Base-by-base conservation (phyloP, 2,797 vertebrate species). In the Platyrinchus mystaceus region DNA sequence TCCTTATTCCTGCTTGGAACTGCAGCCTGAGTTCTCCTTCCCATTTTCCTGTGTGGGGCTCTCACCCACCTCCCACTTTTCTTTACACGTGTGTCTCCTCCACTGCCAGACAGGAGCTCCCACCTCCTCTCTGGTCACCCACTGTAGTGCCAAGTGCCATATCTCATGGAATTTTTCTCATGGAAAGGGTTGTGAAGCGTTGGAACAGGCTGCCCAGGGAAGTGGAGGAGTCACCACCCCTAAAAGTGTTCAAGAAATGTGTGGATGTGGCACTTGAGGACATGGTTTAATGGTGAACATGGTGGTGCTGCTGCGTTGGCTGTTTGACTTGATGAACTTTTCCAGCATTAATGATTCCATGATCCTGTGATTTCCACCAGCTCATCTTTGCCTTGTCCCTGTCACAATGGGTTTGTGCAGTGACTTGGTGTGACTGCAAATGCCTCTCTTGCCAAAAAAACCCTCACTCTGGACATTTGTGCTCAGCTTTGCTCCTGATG, bases 81-180 rank as follows among this genome's bases (percentile, higher is more conserved):
- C 30, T 64, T 32, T 3, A 4, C 8, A 2, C 5, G 2, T 0
- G 0, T 73, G 69, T 56, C 67, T 23, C 5, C 63, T 36, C 5
- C 23, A 5, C 14, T 2, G 23, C 34, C 0, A 7, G 21, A 3
- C 15, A 22, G 59, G 30, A 56, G 28, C 43, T 77, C 30, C 66
- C 15, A 2, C 22, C 44, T 77, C 49, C 34, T 10, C 32, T 20
- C 47, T 1, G 1, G 15, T 47, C 2, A 2, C 28, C 32, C 21
- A 5, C 8, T 9, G 12, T 3, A 5, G 12, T 30, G 23, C 50
- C 60, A 59, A 64, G 28, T 3, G n/a, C n/a, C 13, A 0, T 2
- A 1, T 36, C 7, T 88, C 55, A 49, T 3, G 7, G 63, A 14
- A 75, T 75, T 55, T 36, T 43, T 49, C 47, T 20, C 63, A 10